Evolutionary conservation across 2,888 invertebrate species (phyloP).

Genomic region (Hipparchia sbordonii): DNA sequence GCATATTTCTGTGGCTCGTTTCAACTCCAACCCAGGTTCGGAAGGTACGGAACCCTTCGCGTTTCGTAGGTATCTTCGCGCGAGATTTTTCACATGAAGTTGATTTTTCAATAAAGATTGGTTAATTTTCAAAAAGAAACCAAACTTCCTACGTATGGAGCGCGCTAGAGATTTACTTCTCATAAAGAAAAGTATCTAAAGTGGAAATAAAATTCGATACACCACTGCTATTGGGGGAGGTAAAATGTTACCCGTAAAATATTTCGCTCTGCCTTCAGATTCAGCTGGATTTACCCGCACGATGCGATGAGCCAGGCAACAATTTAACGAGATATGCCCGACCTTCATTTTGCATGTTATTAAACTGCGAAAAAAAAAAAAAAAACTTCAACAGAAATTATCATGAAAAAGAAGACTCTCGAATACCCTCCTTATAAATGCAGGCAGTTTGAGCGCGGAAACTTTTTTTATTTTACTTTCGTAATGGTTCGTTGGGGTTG

Average conservation of each 20-base stretch:
- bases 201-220: background rate
- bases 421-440: constrained; percentile 38
- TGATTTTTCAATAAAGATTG: too few relatives aligned
- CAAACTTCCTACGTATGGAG: too few relatives aligned
- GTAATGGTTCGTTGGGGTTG: constrained; percentile 23
- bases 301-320: constrained; percentile 63
- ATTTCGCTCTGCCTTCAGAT: constrained; percentile 33
- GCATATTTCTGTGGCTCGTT: too few relatives aligned
- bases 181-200: background rate
- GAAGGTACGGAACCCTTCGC: too few relatives aligned
- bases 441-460: constrained; percentile 34
- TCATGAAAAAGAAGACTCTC: constrained; percentile 59
- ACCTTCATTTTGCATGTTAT: constrained; percentile 74
- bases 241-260: background rate
- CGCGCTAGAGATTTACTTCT: background rate
- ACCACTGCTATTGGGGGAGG: constrained; percentile 1
- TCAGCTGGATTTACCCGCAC: constrained; percentile 53
- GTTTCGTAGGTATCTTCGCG: too few relatives aligned
- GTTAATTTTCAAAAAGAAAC: too few relatives aligned
- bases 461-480: constrained; percentile 34
- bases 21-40: too few relatives aligned
- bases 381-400: constrained; percentile 67
- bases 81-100: too few relatives aligned
- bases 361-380: constrained; percentile 66
- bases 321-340: constrained; percentile 58